Evolutionary conservation across 2,888 invertebrate species (phyloP).

Genomic region (Nephrotoma appendiculata): DNA sequence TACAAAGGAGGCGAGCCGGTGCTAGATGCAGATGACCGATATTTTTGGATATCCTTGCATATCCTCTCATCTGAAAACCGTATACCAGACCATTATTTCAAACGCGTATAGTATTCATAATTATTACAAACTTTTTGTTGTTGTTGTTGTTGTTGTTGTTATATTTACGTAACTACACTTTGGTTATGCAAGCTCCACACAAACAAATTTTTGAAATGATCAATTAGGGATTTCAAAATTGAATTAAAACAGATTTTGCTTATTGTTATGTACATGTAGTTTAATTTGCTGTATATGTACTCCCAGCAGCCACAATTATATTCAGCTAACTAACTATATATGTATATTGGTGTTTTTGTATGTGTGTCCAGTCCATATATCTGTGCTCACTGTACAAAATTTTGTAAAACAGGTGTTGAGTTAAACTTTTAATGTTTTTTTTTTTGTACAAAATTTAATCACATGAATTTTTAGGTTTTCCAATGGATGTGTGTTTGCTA

Average conservation of each 20-base stretch:
- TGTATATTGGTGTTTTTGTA: background rate
- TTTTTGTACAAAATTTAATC: background rate
- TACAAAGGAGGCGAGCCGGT: no score
- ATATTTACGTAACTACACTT: background rate
- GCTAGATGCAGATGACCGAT: no score
- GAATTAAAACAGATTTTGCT: background rate
- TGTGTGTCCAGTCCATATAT: background rate
- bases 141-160: background rate
- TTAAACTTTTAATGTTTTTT: background rate
- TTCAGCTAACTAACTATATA: background rate
- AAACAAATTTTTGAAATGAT: background rate
- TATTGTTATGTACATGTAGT: background rate
- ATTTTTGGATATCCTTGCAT: no score
- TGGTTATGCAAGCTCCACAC: background rate
- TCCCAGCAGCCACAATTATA: background rate
- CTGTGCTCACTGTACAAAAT: background rate
- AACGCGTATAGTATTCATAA: background rate
- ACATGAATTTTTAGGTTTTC: background rate
- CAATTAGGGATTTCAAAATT: background rate
- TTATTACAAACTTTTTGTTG: background rate
- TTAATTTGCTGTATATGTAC: background rate
- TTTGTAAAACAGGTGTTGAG: background rate
- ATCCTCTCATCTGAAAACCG: no score
- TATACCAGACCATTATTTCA: no score
- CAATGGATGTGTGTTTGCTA: background rate